Evolutionary conservation across 37 sponge, comb jelly and placozoan genomes (phyloP).

Genomic region (Corticium candelabrum): DNA sequence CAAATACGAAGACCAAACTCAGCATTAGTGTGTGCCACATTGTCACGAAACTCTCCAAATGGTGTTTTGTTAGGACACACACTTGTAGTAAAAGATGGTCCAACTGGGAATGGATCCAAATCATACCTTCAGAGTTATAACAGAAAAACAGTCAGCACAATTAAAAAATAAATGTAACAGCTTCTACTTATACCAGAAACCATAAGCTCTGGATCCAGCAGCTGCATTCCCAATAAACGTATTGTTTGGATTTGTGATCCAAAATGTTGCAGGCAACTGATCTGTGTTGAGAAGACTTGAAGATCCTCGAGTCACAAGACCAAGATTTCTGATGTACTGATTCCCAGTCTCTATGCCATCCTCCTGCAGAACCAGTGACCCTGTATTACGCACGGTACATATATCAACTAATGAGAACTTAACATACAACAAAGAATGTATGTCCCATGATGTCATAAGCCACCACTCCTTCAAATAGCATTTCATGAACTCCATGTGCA

Average conservation of each 20-base stretch:
- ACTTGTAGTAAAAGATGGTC: constrained; percentile 47
- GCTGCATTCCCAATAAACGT: constrained; percentile 74
- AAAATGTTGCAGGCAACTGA: constrained; percentile 77
- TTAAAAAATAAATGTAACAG: neutral
- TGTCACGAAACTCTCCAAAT: constrained; percentile 64
- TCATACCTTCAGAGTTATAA: constrained; percentile 70
- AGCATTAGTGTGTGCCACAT: constrained; percentile 67
- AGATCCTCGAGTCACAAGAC: constrained; percentile 65
- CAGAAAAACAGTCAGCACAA: neutral
- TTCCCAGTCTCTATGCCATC: constrained; percentile 84
- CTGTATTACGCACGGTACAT: neutral
- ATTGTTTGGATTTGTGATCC: constrained; percentile 83
- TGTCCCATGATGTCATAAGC: constrained; percentile 89
- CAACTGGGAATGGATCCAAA: constrained; percentile 60
- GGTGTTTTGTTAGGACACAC: constrained; percentile 73
- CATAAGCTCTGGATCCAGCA: constrained; percentile 71
- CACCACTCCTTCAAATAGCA: constrained; percentile 74
- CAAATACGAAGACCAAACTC: constrained; percentile 85
- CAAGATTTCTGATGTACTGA: constrained; percentile 55
- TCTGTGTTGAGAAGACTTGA: constrained; percentile 79
- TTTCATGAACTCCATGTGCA: constrained; percentile 72
- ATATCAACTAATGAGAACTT: neutral
- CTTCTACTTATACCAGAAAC: constrained; percentile 51
- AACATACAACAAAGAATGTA: constrained; percentile 73
- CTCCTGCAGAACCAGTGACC: constrained; percentile 39